Evolutionary conservation across 2,888 invertebrate species (phyloP), one percentile per base, ranked within the genome.

Genomic region (Athetis lepigone): DNA sequence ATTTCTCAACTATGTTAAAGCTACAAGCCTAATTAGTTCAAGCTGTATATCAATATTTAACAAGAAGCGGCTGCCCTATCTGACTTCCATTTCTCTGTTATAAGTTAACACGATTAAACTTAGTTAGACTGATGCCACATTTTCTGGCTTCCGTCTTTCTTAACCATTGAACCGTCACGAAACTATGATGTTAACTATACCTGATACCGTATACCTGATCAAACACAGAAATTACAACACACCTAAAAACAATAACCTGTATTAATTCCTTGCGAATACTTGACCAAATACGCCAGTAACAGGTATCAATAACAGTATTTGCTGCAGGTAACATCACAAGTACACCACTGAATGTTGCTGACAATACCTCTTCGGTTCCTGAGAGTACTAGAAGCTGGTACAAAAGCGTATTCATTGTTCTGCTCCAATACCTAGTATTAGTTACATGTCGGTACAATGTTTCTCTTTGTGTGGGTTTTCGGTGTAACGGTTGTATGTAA

Each of bases 391-490:
- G 8, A 18, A 37, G 18, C 25, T 21, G n/a, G 16, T 6, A 13
- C 13, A 42, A 11, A 47, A 51, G n/a, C 39, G 25, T 11, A 51
- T 39, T 33, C 18, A 55, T 43, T 71, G 27, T 51, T 8, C 1
- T 37, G 8, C 42, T 52, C 39, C 27, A 52, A 64, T 49, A 43
- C 33, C 9, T 40, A 6, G 19, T 33, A 51, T 42, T 59, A 56
- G 19, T 43, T 49, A 33, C 47, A 57, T 52, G 56, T 36, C 13
- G 4, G 9, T 51, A 33, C 23, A 58, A 54, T 58, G 29, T 3
- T 59, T 18, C 50, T 27, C 39, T 60, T 47, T 71, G 46, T 60
- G 19, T 29, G 23, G 55, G 19, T 27, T 40, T 52, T 18, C 36
- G 2, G 13, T 59, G 13, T 42, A 47, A 47, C 18, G 8, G 4